Conservation (phyloP, 1,140 invertebrate species). For the Camponotus pennsylvanicus region DNA sequence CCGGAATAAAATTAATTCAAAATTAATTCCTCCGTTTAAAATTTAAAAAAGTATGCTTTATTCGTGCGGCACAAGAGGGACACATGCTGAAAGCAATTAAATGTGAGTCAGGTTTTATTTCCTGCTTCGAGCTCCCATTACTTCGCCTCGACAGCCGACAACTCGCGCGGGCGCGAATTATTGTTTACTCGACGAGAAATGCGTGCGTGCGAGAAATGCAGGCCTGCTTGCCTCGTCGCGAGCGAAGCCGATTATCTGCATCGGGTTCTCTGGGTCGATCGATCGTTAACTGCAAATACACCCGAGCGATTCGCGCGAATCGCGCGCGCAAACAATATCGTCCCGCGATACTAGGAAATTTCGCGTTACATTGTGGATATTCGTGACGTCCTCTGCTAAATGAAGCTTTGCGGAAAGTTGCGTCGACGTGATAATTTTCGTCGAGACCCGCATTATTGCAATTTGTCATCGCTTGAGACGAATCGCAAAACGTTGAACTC, state of each 20-base stretch:
- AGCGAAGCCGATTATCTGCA: slow-evolving; percentile 38
- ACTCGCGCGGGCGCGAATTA: slow-evolving; percentile 47
- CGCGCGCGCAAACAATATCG: slow-evolving; percentile 23
- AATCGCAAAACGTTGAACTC: too few relatives aligned
- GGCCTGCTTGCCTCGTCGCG: slow-evolving; percentile 9
- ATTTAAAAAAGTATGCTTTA: slow-evolving; percentile 57
- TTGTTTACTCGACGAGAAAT: slow-evolving; percentile 52
- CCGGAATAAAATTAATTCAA: too few relatives aligned
- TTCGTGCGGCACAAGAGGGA: slow-evolving; percentile 46
- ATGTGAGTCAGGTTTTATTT: slow-evolving; percentile 76
- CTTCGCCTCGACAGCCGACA: slow-evolving; percentile 22
- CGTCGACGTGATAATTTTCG: not conserved
- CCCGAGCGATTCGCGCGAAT: slow-evolving; percentile 26
- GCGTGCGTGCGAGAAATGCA: not conserved
- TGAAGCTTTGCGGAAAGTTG: not conserved
- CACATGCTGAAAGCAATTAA: slow-evolving; percentile 63
- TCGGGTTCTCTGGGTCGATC: slow-evolving; percentile 67
- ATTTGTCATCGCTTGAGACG: not conserved
- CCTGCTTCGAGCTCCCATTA: slow-evolving; percentile 72
- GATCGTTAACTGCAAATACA: slow-evolving; percentile 64
- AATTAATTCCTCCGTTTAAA: not conserved
- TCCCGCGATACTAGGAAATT: slow-evolving; percentile 34
- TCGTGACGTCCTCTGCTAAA: not conserved
- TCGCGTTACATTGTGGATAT: not conserved
- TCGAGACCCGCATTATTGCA: not conserved